Evolutionary conservation across 2,797 vertebrate genomes (phyloP).

Genomic region (Lepilemur ruficaudatus): DNA sequence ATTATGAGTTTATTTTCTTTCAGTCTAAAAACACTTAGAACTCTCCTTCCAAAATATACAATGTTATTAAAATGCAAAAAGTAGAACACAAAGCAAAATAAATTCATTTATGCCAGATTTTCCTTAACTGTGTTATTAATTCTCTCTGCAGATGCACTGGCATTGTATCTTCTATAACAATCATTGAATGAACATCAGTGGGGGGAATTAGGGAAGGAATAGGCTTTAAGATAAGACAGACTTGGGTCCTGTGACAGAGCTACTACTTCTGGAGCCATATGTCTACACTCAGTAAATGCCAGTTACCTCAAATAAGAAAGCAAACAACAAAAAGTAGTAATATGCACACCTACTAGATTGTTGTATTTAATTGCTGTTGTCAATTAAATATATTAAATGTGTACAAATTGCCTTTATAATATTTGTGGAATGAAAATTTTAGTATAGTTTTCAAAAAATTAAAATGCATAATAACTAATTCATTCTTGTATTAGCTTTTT

Average conservation of each 20-base stretch:
- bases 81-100: neutral
- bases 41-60: neutral
- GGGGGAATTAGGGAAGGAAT: neutral
- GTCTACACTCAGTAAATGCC: neutral
- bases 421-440: neutral
- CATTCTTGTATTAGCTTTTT: neutral
- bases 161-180: neutral
- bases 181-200: neutral
- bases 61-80: neutral
- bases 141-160: neutral
- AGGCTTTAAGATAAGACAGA: neutral
- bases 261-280: neutral
- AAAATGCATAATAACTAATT: neutral
- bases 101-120: neutral
- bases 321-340: neutral
- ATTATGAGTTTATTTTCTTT: slow-evolving; percentile 52
- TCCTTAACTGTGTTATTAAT: slow-evolving; percentile 22
- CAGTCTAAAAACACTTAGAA: neutral
- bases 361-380: too few relatives aligned
- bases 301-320: neutral
- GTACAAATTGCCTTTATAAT: neutral
- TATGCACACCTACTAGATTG: neutral
- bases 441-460: neutral
- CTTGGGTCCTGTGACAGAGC: neutral
- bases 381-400: neutral